Evolutionary conservation across 1,140 invertebrate genomes (phyloP), one percentile per base, ranked within the genome.

Genomic region (Stegodyphus dumicola): DNA sequence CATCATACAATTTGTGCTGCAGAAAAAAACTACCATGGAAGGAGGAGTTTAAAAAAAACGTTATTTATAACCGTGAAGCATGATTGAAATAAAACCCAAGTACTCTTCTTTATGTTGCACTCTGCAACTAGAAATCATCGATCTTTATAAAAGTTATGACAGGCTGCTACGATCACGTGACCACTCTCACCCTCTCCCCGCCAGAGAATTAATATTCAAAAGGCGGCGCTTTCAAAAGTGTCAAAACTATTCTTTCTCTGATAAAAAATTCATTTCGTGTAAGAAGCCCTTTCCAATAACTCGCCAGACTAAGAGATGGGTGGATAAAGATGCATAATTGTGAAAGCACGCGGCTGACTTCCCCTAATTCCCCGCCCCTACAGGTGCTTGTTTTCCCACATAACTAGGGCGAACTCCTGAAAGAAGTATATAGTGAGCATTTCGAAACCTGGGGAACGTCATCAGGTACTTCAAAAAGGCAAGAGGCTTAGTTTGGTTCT

Each of bases 261-360:
- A 81, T 81, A 81, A 81, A 81, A 81, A 81, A 81, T 73, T 73
- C 69, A 73, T 81, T 81, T n/a, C 70, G 52, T 81, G 78, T 81
- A 81, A 73, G 56, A 81, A 81, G 69, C 67, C 11, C 53, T 60
- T 64, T 71, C 78, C 78, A 81, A 73, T 73, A 73, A 81, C 78
- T 64, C 13, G n/a, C 54, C 65, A 52, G 54, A n/a, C 54, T 56
- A 73, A 73, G 56, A 73, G 53, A 73, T 48, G 56, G 69, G 69
- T 66, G 69, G 51, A 73, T 81, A 81, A 81, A 73, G 69, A 73
- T 49, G 78, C 70, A 71, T 81, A 81, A 81, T 81, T 81, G 78
- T 71, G 56, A 81, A 81, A 73, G 77, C 78, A 81, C 9, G 78
- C 56, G 67, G 48, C 77, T 78, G 69, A 78, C 78, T 81, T 65